phyloP scores from a whole-genome alignment of 1,140 invertebrate genomes.

The Portunus trituberculatus region DNA sequence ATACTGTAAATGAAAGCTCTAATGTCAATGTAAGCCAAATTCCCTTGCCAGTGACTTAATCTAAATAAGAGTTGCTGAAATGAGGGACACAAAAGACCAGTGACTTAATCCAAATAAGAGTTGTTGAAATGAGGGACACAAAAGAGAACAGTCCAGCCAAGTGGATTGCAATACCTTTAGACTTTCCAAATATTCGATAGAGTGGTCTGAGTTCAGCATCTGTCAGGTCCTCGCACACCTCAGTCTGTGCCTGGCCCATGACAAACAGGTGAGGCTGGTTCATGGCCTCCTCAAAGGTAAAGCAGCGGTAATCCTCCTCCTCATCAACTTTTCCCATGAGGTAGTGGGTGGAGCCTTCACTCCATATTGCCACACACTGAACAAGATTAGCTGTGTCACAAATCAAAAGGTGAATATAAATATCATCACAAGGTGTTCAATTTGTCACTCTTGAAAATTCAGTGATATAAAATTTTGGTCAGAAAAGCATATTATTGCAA shows the following conservation, averaged over 20 bases:
- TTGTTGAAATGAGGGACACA: too few species aligned
- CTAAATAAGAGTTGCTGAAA: too few species aligned
- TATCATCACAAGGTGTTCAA: neutral
- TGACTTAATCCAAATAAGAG: too few species aligned
- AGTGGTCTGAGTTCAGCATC: neutral
- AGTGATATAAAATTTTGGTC: neutral
- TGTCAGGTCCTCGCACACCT: conserved; percentile 15
- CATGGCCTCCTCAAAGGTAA: neutral
- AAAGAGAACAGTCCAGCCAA: neutral
- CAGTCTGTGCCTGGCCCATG: conserved; percentile 23
- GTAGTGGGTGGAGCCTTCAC: conserved; percentile 45
- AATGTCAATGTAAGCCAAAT: neutral
- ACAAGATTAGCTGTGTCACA: conserved; percentile 26
- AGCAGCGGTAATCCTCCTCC: conserved; percentile 3
- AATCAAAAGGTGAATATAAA: neutral
- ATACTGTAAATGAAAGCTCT: too few species aligned
- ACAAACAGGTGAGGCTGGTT: neutral
- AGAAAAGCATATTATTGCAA: too few species aligned
- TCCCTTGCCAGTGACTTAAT: too few species aligned
- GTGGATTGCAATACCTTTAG: conserved; percentile 8
- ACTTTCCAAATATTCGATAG: conserved; percentile 49
- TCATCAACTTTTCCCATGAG: conserved; percentile 26
- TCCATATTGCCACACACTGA: conserved; percentile 47
- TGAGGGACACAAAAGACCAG: too few species aligned
- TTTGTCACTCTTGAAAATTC: neutral